Percentiles rank a stretch among this genome's conserved stretches.
These are phyloP conservation scores for Cloeon dipterum DNA, from an alignment of 2,888 invertebrate genomes.

Conservation along the genomic window DNA sequence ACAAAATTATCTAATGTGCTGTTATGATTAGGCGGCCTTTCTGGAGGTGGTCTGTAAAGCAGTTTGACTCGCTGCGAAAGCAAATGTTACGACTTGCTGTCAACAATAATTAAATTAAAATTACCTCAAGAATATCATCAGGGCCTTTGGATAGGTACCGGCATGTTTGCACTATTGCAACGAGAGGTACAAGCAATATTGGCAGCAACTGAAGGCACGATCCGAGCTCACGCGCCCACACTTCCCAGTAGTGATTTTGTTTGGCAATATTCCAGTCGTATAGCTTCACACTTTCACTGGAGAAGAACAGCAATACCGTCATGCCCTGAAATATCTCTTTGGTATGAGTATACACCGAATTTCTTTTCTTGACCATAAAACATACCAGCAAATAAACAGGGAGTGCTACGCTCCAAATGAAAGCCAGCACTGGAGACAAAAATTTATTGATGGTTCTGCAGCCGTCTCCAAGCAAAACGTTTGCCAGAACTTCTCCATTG, in stretches of 20 bases:
- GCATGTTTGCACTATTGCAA: conserved; percentile 47
- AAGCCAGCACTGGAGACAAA: conserved; percentile 47
- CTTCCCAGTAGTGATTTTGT: conserved; percentile 47
- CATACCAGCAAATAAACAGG: conserved; percentile 60
- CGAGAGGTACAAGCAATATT: conserved; percentile 44
- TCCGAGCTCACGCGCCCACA: conserved; percentile 58
- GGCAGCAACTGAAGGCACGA: conserved; percentile 54
- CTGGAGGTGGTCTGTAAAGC: conserved; percentile 46
- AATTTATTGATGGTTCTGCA: conserved; percentile 14
- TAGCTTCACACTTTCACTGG: conserved; percentile 13
- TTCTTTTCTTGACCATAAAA: conserved; percentile 8
- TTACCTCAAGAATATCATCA: conserved; percentile 69
- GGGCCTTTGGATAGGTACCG: conserved; percentile 56
- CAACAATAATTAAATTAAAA: too few relatives aligned
- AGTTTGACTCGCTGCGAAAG: conserved; percentile 52
- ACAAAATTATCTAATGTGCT: conserved; percentile 8
- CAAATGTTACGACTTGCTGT: too few relatives aligned
- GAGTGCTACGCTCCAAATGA: conserved; percentile 71
- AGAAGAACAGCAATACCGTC: not conserved
- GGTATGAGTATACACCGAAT: not conserved
- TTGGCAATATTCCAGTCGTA: conserved; percentile 37
- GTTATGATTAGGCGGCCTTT: not conserved
- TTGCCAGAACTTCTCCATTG: conserved; percentile 48
- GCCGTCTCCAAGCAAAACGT: conserved; percentile 23
- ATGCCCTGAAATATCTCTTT: not conserved